Evolutionary conservation across 2,113 vertebrate species (phyloP), one percentile per base, ranked within the genome.

Genomic region (Sardina pilchardus): DNA sequence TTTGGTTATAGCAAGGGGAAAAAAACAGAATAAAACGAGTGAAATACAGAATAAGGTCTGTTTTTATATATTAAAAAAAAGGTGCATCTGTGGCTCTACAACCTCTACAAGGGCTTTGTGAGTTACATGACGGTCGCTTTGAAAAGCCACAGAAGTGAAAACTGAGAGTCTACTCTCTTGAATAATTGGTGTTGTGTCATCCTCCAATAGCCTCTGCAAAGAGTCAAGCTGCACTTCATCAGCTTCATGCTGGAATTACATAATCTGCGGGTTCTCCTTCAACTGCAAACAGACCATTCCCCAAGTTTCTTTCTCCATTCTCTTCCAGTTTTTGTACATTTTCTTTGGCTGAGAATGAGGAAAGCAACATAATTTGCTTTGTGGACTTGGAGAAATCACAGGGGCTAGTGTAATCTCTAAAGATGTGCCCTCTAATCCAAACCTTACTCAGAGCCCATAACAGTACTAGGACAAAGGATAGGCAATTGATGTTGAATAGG

Each of bases 201-300:
- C 30, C 30, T 36, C 26, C 36, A 75, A 75, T 34, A 75, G 67
- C 67, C 67, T 36, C 30, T 17, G 26, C n/a, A 30, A 26, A 42
- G 81, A 50, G 47, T 85, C 81, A 47, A 67, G 67, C 56, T 44
- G 34, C 71, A 86, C 44, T 44, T 43, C 82, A 43, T 81, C 82
- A 44, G 45, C 24, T 30, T 19, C n/a, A 86, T 82, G 42, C 43
- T 78, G 45, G 1, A n/a, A 53, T 63, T 67, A 44, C 34, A 80
- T 83, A 83, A 30, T 45, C 44, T 84, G 86, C 47, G 30, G 30
- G 19, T 78, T 78, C 71, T 78, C 30, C 10, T 34, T 78, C 3
- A 78, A 36, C 30, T 39, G 71, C 26, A 34, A 34, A 30, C 71
- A 78, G 71, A 78, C 30, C 71, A 30, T 34, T 78, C 10, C 71